Evolutionary conservation across 2,888 invertebrate genomes (phyloP).

Genomic region (Papilio elwesi): DNA sequence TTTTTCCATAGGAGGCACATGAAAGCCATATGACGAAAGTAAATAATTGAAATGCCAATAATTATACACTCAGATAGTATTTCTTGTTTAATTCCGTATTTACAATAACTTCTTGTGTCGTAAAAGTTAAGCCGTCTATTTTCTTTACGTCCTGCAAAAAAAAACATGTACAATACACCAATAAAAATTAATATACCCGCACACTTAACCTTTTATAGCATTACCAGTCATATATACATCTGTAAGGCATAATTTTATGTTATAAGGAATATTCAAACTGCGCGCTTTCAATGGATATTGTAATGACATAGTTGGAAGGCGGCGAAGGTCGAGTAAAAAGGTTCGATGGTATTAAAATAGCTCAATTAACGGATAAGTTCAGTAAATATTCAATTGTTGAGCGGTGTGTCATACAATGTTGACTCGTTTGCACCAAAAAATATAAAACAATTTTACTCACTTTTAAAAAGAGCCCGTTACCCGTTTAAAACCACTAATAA

Average conservation of each 20-base stretch:
- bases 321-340: neutral
- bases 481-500: too few species aligned
- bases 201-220: neutral
- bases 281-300: neutral
- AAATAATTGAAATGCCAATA: too few species aligned
- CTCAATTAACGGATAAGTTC: neutral
- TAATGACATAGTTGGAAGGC: neutral
- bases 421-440: too few species aligned
- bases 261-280: neutral
- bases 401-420: too few species aligned
- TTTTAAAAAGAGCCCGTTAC: too few species aligned
- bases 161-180: neutral
- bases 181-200: constrained; percentile 4
- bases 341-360: neutral
- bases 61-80: too few species aligned
- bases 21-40: too few species aligned
- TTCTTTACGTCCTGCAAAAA: neutral
- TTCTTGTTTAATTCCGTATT: too few species aligned
- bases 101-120: neutral
- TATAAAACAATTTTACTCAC: too few species aligned
- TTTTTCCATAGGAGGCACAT: too few species aligned
- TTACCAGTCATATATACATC: neutral
- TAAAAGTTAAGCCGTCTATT: neutral
- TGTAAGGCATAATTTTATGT: neutral
- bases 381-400: neutral